phyloP scores from a whole-genome alignment of 2,888 invertebrate genomes.

The Orthosia cruda region DNA sequence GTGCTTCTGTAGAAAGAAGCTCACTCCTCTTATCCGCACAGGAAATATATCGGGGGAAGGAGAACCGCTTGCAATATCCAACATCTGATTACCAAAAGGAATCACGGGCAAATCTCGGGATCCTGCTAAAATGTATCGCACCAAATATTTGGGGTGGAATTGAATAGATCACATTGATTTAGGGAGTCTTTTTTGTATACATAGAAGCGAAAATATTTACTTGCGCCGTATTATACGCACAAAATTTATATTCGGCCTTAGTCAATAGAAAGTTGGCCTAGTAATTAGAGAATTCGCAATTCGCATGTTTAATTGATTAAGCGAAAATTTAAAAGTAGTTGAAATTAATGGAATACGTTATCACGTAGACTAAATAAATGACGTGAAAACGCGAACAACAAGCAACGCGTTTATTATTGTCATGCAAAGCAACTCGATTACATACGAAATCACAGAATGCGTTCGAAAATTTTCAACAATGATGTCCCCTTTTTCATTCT shows the following conservation, averaged over 20 bases:
- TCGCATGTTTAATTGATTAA: constrained; percentile 44
- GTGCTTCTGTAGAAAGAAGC: constrained; percentile 87
- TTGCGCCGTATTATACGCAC: background rate
- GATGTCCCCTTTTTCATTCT: constrained; percentile 91
- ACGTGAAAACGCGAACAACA: constrained; percentile 57
- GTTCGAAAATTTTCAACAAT: constrained; percentile 90
- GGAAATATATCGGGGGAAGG: constrained; percentile 89
- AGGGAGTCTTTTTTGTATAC: constrained; percentile 13
- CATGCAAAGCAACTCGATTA: constrained; percentile 82
- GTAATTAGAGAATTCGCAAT: constrained; percentile 14
- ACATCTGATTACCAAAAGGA: constrained; percentile 87
- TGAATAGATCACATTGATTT: constrained; percentile 61
- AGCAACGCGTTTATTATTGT: constrained; percentile 73
- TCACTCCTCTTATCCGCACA: constrained; percentile 88
- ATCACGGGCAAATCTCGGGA: constrained; percentile 82
- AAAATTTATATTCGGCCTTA: background rate
- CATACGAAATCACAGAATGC: constrained; percentile 83
- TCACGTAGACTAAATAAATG: constrained; percentile 62
- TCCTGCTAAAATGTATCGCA: constrained; percentile 76
- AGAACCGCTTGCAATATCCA: constrained; percentile 83
- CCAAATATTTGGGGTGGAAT: constrained; percentile 73
- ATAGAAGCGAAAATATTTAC: constrained; percentile 33
- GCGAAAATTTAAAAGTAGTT: constrained; percentile 29
- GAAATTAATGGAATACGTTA: constrained; percentile 47
- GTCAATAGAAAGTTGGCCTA: constrained; percentile 21